Conservation (phyloP, 2,113 vertebrate species). For the Thymallus thymallus region DNA sequence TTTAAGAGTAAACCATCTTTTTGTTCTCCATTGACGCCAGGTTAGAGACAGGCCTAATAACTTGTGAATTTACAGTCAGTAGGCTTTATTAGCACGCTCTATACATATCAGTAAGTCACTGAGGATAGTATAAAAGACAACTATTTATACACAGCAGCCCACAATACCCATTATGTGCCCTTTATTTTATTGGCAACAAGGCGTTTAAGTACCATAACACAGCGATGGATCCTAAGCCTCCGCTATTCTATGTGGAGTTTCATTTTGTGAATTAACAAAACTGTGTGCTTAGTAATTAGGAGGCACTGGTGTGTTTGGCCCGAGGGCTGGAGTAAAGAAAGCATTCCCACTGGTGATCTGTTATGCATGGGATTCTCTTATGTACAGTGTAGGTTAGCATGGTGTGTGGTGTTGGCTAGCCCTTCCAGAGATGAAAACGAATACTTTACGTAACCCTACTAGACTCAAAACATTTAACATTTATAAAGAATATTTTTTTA, state of each 20-base stretch:
- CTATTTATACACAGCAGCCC: not conserved
- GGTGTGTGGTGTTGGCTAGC: not conserved
- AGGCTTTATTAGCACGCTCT: no score
- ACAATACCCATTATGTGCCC: constrained; percentile 11
- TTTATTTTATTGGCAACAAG: constrained; percentile 22
- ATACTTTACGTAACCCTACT: no score
- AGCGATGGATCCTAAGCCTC: constrained; percentile 7
- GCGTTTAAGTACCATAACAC: constrained; percentile 13
- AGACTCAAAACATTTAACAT: no score
- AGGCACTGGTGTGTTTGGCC: constrained; percentile 7
- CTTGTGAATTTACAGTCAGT: no score
- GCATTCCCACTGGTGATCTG: constrained; percentile 12
- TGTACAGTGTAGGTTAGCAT: not conserved
- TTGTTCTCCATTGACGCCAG: no score
- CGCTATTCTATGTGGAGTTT: constrained; percentile 4
- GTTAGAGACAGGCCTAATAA: no score
- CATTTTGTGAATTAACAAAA: constrained; percentile 9
- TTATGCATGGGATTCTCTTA: constrained; percentile 6
- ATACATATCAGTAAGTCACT: not conserved
- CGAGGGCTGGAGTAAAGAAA: constrained; percentile 16
- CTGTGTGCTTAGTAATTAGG: constrained; percentile 30
- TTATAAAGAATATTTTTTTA: no score
- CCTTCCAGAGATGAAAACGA: no score
- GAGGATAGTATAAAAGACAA: constrained; percentile 9
- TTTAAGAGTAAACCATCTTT: no score